These are phyloP conservation scores for Dinoponera quadriceps DNA, from an alignment of 1,140 invertebrate species.

Conservation along the genomic window DNA sequence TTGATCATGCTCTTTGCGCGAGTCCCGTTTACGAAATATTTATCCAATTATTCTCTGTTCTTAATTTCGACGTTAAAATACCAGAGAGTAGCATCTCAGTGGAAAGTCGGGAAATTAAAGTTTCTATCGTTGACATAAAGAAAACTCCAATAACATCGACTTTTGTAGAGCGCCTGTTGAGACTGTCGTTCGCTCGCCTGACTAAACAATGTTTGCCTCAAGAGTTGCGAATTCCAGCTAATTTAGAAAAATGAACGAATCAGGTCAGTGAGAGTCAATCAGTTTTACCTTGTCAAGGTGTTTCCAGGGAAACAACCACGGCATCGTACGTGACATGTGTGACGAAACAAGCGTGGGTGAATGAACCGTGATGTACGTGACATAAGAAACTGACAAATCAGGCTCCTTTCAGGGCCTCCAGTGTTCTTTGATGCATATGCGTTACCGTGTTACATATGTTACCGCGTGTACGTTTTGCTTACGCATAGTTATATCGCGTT, in stretches of 20 bases:
- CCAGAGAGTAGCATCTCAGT: background rate
- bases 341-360: conserved; percentile 31
- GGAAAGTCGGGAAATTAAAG: background rate
- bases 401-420: conserved; percentile 9
- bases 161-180: background rate
- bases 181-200: background rate
- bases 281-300: conserved; percentile 7
- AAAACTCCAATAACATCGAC: background rate
- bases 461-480: background rate
- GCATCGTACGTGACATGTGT: background rate
- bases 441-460: background rate
- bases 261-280: conserved; percentile 23
- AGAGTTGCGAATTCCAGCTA: background rate
- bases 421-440: background rate
- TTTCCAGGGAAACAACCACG: conserved; percentile 10
- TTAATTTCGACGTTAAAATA: background rate
- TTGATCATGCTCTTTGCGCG: background rate
- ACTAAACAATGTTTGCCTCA: conserved; percentile 28
- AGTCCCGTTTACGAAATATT: background rate
- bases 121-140: background rate
- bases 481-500: background rate
- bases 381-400: background rate
- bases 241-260: conserved; percentile 35
- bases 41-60: background rate
- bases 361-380: conserved; percentile 32